These are phyloP conservation scores for Ctenosaura bakeri DNA, from an alignment of 2,797 vertebrate species.

Conservation along the genomic window DNA sequence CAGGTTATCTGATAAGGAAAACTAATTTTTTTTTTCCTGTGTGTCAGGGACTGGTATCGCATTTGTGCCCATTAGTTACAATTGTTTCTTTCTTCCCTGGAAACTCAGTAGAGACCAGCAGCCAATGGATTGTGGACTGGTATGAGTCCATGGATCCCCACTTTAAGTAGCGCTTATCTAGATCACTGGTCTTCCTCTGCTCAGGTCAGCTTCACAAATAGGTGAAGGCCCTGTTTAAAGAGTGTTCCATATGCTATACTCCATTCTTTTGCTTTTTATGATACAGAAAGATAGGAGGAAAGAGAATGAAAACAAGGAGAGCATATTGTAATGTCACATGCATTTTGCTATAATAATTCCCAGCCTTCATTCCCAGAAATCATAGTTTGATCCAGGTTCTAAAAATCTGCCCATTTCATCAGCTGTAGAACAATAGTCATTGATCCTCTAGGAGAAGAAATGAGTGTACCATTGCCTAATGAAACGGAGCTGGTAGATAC, in stretches of 20 bases:
- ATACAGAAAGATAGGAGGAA: not conserved
- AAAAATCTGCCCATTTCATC: not conserved
- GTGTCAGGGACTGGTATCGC: no score
- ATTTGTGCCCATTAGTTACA: no score
- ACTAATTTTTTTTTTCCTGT: no score
- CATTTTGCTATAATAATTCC: not conserved
- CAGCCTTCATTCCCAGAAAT: not conserved
- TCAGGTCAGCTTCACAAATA: not conserved
- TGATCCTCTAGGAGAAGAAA: slow-evolving; percentile 14
- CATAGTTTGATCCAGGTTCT: slow-evolving; percentile 17
- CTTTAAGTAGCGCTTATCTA: no score
- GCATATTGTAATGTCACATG: not conserved
- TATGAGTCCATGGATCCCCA: no score
- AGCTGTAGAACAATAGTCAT: not conserved
- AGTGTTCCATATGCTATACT: no score
- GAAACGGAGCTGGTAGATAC: not conserved
- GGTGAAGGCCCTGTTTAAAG: not conserved
- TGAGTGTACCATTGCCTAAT: not conserved
- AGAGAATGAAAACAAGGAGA: not conserved
- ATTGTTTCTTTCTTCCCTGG: no score
- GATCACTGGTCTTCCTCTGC: not conserved
- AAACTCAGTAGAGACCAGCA: no score
- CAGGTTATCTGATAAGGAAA: no score
- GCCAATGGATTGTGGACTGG: no score
- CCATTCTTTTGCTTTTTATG: not conserved